Percentiles rank a stretch among this genome's conserved stretches.
Conservation (phyloP, 1,140 invertebrate species). For the Ridgeia piscesae region DNA sequence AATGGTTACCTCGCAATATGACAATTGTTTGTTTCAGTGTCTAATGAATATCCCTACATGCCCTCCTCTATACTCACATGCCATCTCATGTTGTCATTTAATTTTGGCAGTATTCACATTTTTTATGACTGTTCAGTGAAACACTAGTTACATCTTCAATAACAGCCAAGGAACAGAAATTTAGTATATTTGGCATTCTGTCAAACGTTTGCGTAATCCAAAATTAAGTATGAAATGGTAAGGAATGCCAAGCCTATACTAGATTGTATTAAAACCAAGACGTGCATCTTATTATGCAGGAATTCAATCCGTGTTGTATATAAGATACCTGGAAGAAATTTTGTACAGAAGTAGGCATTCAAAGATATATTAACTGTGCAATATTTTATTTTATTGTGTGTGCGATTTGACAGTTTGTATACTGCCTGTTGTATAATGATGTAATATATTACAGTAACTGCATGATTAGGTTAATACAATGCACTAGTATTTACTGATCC, state of each 20-base stretch:
- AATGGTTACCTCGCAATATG: not conserved
- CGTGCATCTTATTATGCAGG: not conserved
- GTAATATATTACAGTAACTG: slow-evolving; percentile 6
- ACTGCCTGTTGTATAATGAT: not conserved
- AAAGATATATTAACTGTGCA: not conserved
- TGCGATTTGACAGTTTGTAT: not conserved
- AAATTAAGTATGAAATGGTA: not conserved
- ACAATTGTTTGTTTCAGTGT: not conserved
- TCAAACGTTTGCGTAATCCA: not conserved
- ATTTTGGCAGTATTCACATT: not conserved
- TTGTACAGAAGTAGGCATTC: slow-evolving; percentile 5
- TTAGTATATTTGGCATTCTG: not conserved
- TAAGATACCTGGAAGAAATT: not conserved
- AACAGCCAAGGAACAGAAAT: not conserved
- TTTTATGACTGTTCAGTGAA: not conserved
- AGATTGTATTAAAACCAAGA: not conserved
- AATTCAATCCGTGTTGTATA: not conserved
- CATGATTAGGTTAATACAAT: not conserved
- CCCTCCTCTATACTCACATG: not conserved
- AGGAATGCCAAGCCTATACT: not conserved
- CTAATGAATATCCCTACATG: too few species aligned
- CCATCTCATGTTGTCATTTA: not conserved
- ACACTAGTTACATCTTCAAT: not conserved
- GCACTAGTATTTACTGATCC: not conserved
- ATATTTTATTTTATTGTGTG: not conserved